These are phyloP conservation scores for Petromus typicus DNA, from an alignment of 2,113 vertebrate species.

Conservation along the genomic window DNA sequence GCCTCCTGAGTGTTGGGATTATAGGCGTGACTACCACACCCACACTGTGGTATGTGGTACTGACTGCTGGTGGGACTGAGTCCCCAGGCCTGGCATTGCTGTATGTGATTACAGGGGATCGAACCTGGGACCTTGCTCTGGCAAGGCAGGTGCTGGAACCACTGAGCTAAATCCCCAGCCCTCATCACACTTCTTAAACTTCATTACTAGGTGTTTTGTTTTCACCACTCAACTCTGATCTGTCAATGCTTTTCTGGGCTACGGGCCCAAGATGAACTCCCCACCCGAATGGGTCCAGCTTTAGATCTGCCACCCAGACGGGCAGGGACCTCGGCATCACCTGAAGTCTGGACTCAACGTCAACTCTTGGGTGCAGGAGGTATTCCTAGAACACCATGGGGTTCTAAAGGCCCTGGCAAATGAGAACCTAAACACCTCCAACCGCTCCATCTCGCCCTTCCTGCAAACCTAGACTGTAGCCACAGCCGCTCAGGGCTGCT, in stretches of 20 bases:
- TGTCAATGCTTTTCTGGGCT: background rate
- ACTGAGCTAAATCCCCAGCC: too few species aligned
- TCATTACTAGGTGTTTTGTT: slow-evolving; percentile 15
- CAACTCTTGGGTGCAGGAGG: background rate
- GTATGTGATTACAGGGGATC: too few species aligned
- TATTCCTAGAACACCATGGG: background rate
- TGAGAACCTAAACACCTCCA: background rate
- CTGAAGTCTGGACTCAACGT: background rate
- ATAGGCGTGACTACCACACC: too few species aligned
- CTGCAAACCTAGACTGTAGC: background rate
- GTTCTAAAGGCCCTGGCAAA: background rate
- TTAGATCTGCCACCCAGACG: background rate
- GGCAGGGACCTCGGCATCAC: background rate
- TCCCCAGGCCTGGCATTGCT: too few species aligned
- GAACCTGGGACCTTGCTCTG: too few species aligned
- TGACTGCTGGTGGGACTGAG: too few species aligned
- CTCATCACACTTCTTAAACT: background rate
- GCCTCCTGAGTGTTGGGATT: too few species aligned
- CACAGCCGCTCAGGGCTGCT: background rate
- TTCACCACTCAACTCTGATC: background rate
- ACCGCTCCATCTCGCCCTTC: background rate
- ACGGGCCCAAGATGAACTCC: background rate
- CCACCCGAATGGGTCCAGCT: background rate
- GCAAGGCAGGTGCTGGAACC: too few species aligned
- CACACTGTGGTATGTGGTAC: too few species aligned